Evolutionary conservation across 2,797 vertebrate genomes (phyloP).

Genomic region (Menidia menidia): DNA sequence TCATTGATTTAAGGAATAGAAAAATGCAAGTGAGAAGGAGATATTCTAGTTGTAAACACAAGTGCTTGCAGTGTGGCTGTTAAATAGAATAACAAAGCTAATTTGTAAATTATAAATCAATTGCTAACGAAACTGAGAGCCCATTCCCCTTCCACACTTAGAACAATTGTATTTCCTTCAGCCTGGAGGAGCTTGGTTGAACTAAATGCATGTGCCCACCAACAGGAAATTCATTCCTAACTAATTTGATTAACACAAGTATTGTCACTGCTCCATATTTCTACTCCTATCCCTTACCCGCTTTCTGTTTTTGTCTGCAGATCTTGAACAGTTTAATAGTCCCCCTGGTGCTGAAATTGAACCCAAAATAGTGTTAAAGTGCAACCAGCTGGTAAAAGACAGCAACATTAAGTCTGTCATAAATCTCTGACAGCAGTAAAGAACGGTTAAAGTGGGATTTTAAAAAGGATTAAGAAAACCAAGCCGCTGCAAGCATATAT

Average conservation of each 20-base stretch:
- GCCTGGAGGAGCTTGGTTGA: slow-evolving; percentile 32
- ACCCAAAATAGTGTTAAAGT: slow-evolving; percentile 86
- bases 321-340: slow-evolving; percentile 86
- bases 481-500: slow-evolving; percentile 50
- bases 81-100: slow-evolving; percentile 30
- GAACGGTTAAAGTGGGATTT: slow-evolving; percentile 84
- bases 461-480: slow-evolving; percentile 70
- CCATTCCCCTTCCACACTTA: slow-evolving; percentile 27
- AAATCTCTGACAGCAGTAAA: slow-evolving; percentile 85
- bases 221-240: slow-evolving; percentile 78
- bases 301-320: slow-evolving; percentile 31
- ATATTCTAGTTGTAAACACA: slow-evolving; percentile 1
- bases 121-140: slow-evolving; percentile 29
- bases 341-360: slow-evolving; percentile 87
- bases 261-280: slow-evolving; percentile 57
- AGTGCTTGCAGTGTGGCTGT: slow-evolving; percentile 9
- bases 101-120: slow-evolving; percentile 53
- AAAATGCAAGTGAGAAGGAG: background rate
- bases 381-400: slow-evolving; percentile 80
- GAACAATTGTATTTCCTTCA: slow-evolving; percentile 28
- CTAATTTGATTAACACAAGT: slow-evolving; percentile 79
- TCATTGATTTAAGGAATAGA: no score
- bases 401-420: slow-evolving; percentile 81
- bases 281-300: slow-evolving; percentile 26
- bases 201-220: slow-evolving; percentile 63